Conservation (phyloP, 2,113 vertebrate species). For the Microcebus griseorufus region DNA sequence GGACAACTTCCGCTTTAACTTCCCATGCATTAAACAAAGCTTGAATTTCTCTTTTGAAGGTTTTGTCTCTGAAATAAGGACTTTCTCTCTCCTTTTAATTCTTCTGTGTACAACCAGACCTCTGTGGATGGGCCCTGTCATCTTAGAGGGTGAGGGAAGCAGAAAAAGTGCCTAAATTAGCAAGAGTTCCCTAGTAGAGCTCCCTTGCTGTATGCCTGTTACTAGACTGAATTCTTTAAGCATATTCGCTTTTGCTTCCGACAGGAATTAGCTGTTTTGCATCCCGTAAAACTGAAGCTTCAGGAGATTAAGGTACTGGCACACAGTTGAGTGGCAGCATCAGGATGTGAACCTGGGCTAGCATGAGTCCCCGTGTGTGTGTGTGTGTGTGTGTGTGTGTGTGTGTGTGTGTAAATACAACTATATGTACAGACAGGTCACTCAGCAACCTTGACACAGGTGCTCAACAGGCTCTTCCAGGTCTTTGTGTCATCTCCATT, state of each 20-base stretch:
- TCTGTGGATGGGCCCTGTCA: background rate
- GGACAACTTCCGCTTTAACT: background rate
- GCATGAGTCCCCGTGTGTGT: background rate
- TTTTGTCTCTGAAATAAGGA: background rate
- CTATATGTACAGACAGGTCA: background rate
- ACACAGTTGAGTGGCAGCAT: background rate
- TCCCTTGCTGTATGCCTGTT: background rate
- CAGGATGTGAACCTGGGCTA: background rate
- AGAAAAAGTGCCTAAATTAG: background rate
- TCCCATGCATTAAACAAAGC: background rate
- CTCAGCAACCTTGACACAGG: background rate
- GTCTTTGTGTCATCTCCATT: background rate
- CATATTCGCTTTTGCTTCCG: background rate
- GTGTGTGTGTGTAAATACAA: background rate
- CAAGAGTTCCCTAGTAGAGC: background rate
- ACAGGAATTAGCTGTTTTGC: background rate
- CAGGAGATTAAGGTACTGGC: background rate
- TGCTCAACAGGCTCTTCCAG: background rate
- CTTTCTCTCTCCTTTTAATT: background rate
- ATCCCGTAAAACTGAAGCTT: background rate
- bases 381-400: background rate
- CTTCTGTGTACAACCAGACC: background rate
- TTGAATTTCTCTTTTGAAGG: background rate
- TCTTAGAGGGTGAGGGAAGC: background rate
- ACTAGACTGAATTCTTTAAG: background rate